Evolutionary conservation across 2,113 vertebrate species (phyloP), one percentile per base, ranked within the genome.

Genomic region (Pungitius pungitius): DNA sequence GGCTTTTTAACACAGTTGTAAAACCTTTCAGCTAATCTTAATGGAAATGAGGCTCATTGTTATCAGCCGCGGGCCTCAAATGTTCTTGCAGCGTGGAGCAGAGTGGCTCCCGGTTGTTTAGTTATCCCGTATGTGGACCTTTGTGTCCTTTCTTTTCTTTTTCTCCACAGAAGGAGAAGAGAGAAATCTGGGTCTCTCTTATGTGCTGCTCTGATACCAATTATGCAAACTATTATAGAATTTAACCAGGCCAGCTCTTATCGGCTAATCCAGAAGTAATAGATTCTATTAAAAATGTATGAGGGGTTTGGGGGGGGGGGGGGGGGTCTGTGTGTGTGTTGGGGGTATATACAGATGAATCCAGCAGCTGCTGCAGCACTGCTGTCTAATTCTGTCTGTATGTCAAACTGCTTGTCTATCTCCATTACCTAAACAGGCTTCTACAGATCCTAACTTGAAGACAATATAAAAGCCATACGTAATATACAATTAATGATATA

Each of bases 221-320:
- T 93, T 94, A 93, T 94, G 92, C 91, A 90, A 93, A 92, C 91
- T 91, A 89, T 93, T 94, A 92, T 88, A 93, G 86, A 92, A 92
- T 93, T 92, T 92, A 92, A 93, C 89, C 91, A 93, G 90, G 88
- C 84, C 85, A 84, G 87, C 89, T 92, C 90, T 92, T 93, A 93
- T 92, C 89, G 76, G 87, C 91, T 93, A 93, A 94, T 94, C 93
- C 92, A 92, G 87, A 91, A 94, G 93, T 94, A 94, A 94, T 94
- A 94, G 92, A 94, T 93, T 93, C 91, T 90, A 94, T 94, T 92
- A 93, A 94, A 93, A 92, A 94, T 94, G 93, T 88, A 93, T 93
- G 90, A 91, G 87, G 88, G 78, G 84, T 69, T 75, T 67, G 58
- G 80, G 40, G 70, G 77, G 76, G 70, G 77, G 76, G 35, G 68